phyloP scores from a whole-genome alignment of 2,113 vertebrate species.

The Poeciliopsis occidentalis region DNA sequence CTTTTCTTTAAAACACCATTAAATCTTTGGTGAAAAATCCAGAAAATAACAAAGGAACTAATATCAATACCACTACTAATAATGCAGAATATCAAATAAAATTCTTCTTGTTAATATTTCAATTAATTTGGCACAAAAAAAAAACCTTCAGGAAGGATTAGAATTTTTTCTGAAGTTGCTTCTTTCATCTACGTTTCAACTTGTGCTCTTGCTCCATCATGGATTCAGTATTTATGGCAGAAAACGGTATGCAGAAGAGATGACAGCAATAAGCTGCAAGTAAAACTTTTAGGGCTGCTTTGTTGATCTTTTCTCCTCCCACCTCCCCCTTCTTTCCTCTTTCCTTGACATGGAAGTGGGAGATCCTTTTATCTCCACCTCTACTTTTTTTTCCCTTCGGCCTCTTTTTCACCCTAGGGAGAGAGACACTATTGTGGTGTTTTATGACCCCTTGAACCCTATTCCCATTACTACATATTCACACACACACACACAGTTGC shows the following conservation, averaged over 20 bases:
- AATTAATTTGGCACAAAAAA: background rate
- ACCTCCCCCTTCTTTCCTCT: slow-evolving; percentile 35
- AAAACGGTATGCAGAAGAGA: background rate
- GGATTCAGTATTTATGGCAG: background rate
- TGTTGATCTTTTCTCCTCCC: slow-evolving; percentile 54
- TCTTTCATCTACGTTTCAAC: slow-evolving; percentile 4
- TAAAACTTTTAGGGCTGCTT: slow-evolving; percentile 51
- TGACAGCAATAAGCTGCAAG: slow-evolving; percentile 28
- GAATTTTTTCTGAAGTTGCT: background rate
- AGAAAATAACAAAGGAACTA: background rate
- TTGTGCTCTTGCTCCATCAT: background rate
- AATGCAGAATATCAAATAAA: background rate
- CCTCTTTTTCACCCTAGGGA: slow-evolving; percentile 71
- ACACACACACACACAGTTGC: slow-evolving; percentile 13
- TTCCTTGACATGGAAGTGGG: slow-evolving; percentile 70
- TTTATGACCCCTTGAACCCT: slow-evolving; percentile 71
- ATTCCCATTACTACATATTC: slow-evolving; percentile 40
- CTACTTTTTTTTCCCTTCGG: slow-evolving; percentile 54
- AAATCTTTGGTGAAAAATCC: background rate
- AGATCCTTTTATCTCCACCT: slow-evolving; percentile 73
- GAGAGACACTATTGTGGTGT: slow-evolving; percentile 73
- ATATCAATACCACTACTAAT: background rate
- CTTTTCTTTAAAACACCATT: background rate
- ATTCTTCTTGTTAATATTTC: background rate
- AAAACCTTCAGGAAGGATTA: background rate